phyloP scores from a whole-genome alignment of 2,113 vertebrate genomes.

The Ibidorhyncha struthersii region DNA sequence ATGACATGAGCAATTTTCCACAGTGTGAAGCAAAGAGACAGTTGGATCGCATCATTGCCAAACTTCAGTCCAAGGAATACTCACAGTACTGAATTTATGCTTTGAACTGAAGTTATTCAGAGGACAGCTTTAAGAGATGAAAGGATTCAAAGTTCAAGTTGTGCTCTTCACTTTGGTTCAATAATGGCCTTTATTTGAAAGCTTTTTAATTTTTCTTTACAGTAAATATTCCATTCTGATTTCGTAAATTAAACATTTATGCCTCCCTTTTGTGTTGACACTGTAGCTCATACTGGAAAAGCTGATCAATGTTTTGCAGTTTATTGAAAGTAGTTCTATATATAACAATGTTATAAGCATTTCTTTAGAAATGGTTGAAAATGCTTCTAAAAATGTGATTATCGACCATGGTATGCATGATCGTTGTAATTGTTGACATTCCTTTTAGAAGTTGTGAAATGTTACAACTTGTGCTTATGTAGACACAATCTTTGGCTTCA shows the following conservation, averaged over 20 bases:
- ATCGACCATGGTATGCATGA: slow-evolving; percentile 90
- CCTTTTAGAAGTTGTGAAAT: slow-evolving; percentile 91
- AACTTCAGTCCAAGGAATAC: slow-evolving; percentile 96
- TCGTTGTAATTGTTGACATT: slow-evolving; percentile 93
- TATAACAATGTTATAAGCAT: slow-evolving; percentile 87
- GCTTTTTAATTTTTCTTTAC: slow-evolving; percentile 91
- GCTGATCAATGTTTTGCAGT: slow-evolving; percentile 86
- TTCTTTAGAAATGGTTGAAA: slow-evolving; percentile 88
- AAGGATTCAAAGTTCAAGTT: slow-evolving; percentile 81
- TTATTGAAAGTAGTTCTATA: slow-evolving; percentile 90
- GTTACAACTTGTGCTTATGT: slow-evolving; percentile 91
- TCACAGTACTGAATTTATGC: slow-evolving; percentile 88
- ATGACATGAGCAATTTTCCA: slow-evolving; percentile 98
- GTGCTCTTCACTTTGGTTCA: slow-evolving; percentile 85
- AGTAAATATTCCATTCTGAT: slow-evolving; percentile 88
- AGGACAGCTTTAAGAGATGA: slow-evolving; percentile 80
- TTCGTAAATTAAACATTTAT: slow-evolving; percentile 89
- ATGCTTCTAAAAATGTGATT: slow-evolving; percentile 88
- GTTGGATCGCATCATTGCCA: slow-evolving; percentile 94
- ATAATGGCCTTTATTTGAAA: slow-evolving; percentile 87
- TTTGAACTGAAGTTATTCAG: slow-evolving; percentile 79
- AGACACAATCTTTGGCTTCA: slow-evolving; percentile 89
- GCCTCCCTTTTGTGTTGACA: slow-evolving; percentile 87
- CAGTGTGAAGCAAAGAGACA: slow-evolving; percentile 98
- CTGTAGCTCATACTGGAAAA: slow-evolving; percentile 84